Conservation (phyloP, 2,888 invertebrate genomes). For the Synanthedon myopaeformis region DNA sequence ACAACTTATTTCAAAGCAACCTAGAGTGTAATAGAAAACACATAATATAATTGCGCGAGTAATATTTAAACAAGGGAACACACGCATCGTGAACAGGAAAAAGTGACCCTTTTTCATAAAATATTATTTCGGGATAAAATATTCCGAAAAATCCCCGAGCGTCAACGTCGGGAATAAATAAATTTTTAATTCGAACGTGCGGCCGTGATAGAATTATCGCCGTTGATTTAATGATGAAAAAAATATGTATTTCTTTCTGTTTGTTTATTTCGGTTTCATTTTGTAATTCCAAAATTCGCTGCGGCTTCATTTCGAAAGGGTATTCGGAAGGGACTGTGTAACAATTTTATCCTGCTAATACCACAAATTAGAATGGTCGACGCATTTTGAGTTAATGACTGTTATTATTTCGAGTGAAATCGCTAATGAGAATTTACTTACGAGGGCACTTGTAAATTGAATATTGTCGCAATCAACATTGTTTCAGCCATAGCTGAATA, state of each 20-base stretch:
- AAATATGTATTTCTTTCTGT: too few relatives aligned
- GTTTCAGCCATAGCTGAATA: too few relatives aligned
- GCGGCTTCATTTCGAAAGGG: background rate
- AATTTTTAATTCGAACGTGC: constrained; percentile 5
- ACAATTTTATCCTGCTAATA: too few relatives aligned
- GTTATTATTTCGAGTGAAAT: too few relatives aligned
- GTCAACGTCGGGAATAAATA: constrained; percentile 7
- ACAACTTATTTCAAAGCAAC: background rate
- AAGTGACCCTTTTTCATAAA: background rate
- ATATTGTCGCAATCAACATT: too few relatives aligned
- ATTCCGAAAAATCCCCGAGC: constrained; percentile 4
- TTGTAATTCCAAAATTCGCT: background rate
- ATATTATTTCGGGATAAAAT: background rate
- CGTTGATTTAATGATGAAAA: constrained; percentile 7
- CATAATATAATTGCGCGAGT: background rate
- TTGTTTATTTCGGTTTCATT: background rate
- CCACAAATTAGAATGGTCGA: too few relatives aligned
- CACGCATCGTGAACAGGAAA: background rate
- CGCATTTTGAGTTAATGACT: too few relatives aligned
- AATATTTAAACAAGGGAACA: background rate
- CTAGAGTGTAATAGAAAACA: background rate
- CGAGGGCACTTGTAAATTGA: too few relatives aligned
- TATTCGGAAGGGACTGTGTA: background rate
- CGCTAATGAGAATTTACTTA: too few relatives aligned
- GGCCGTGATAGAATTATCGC: constrained; percentile 8